phyloP scores from a whole-genome alignment of 2,888 invertebrate species.

The Papilio elwesi region DNA sequence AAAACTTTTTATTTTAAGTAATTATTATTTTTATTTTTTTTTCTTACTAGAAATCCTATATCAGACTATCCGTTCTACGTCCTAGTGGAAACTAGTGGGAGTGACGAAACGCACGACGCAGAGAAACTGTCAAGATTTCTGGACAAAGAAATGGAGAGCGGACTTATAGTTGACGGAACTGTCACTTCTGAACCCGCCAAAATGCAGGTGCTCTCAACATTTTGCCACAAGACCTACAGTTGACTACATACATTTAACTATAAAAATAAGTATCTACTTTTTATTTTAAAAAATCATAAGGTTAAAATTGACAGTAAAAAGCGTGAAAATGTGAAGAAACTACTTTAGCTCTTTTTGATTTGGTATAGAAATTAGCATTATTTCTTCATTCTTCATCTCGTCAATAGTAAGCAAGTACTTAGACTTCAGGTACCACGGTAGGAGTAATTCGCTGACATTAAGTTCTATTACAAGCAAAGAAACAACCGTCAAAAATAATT shows the following conservation, averaged over 20 bases:
- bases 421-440: too few species aligned
- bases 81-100: constrained; percentile 94
- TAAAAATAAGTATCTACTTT: too few species aligned
- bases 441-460: too few species aligned
- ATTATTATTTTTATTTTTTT: background rate
- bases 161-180: constrained; percentile 92
- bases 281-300: too few species aligned
- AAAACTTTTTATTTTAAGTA: background rate
- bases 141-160: constrained; percentile 87
- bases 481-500: too few species aligned
- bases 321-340: too few species aligned
- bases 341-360: too few species aligned
- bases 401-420: too few species aligned
- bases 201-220: constrained; percentile 84
- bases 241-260: background rate
- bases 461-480: too few species aligned
- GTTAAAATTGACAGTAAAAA: too few species aligned
- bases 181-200: constrained; percentile 92
- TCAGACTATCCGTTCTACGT: constrained; percentile 91
- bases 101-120: constrained; percentile 92
- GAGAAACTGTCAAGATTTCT: constrained; percentile 94
- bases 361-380: too few species aligned
- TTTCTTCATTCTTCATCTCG: too few species aligned
- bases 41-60: constrained; percentile 80
- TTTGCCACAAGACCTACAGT: background rate